A percentile compares a stretch with the other conserved stretches of the same genome.
Evolutionary conservation across 2,888 invertebrate species (phyloP).

Genomic region (Taphrorychus bicolor): DNA sequence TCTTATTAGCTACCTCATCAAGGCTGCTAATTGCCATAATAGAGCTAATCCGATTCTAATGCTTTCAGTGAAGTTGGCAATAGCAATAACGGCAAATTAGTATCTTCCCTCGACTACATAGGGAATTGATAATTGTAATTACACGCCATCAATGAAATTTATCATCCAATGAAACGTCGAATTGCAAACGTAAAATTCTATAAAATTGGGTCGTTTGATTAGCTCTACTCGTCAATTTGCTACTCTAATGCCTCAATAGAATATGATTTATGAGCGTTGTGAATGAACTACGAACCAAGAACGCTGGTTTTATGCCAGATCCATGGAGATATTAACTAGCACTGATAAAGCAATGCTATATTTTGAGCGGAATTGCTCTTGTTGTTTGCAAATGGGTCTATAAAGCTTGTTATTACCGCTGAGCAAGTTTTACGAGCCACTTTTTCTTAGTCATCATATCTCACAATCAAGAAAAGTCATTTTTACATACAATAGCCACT

Average conservation of each 20-base stretch:
- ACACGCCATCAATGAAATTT: conserved; percentile 27
- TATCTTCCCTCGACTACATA: conserved; percentile 11
- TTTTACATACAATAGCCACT: no score
- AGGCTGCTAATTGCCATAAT: not conserved
- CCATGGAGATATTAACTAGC: not conserved
- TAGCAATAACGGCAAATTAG: conserved; percentile 16
- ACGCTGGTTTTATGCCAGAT: conserved; percentile 1
- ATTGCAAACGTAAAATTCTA: conserved; percentile 23
- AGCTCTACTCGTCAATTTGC: conserved; percentile 3
- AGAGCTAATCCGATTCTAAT: not conserved
- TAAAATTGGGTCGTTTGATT: conserved; percentile 17
- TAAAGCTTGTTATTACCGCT: not conserved
- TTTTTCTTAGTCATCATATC: conserved; percentile 1
- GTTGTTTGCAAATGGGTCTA: conserved; percentile 3
- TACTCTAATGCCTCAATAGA: conserved; percentile 5
- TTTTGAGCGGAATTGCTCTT: not conserved
- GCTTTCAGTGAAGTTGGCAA: conserved; percentile 10
- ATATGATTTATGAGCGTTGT: conserved; percentile 8
- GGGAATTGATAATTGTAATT: conserved; percentile 17
- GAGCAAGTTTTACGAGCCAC: not conserved
- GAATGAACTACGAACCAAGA: conserved; percentile 5
- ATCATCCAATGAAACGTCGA: conserved; percentile 28
- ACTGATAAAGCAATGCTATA: not conserved
- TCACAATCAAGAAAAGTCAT: not conserved
- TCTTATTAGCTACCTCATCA: not conserved